Evolutionary conservation across 2,797 vertebrate genomes (phyloP), one percentile per base, ranked within the genome.

Genomic region (Semotilus atromaculatus): DNA sequence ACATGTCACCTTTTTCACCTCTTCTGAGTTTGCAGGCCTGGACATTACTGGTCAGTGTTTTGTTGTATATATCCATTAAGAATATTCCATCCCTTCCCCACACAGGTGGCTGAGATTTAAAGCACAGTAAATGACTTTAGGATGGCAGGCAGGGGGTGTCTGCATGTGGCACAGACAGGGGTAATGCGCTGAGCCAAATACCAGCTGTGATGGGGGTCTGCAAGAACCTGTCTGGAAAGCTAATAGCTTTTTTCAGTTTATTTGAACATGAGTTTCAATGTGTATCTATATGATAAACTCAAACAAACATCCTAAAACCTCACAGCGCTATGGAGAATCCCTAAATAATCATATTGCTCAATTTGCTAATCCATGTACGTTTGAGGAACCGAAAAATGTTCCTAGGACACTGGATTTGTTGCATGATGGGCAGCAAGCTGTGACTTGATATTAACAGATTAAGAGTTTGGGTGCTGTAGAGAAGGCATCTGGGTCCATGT

Each of bases 401-500:
- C 19, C 36, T 73, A 45, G 29, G n/a, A 85, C 1, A 10, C 43
- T 73, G 70, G 45, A 77, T 82, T 68, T 60, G 29, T 62, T 64
- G 48, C 81, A 48, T 48, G 16, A 34, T 76, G 16, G 73, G 53
- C 66, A 21, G 55, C 70, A 73, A 68, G 70, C 76, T 70, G 21
- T 45, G 51, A 60, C 72, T 34, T 40, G 62, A 68, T 70, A 53
- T 75, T 80, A 75, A 68, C 76, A 76, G 82, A 70, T 83, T 80
- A 74, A 40, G 29, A 40, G n/a, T 80, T 36, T 67, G 70, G 31
- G 75, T 76, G 55, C 43, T 13, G 48, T 64, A 34, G 80, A 66
- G 26, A 55, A 68, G 40, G 83, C 73, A 83, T 82, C 78, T 88
- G 83, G 45, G 85, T 67, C 45, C 45, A n/a, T 76, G 86, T 88